A percentile compares a stretch with the other conserved stretches of the same genome.
These are phyloP conservation scores for Corythornis vintsioides DNA, from an alignment of 2,113 vertebrate species.

Conservation along the genomic window DNA sequence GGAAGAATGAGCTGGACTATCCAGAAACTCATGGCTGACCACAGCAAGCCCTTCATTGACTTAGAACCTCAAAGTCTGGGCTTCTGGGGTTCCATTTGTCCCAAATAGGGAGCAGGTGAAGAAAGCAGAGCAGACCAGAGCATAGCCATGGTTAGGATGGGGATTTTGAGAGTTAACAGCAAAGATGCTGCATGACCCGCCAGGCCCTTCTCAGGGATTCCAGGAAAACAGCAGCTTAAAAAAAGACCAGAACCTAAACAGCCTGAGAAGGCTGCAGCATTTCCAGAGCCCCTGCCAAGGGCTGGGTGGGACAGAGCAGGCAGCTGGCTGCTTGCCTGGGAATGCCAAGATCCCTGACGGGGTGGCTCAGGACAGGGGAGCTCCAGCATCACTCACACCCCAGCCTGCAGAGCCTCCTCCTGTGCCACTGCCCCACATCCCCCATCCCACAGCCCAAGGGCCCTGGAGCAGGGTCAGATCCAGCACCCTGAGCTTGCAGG, in stretches of 20 bases:
- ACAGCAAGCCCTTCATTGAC: neutral
- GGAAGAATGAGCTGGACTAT: neutral
- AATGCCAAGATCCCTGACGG: neutral
- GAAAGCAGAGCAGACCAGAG: neutral
- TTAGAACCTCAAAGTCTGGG: neutral
- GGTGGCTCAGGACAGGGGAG: neutral
- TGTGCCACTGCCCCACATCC: neutral
- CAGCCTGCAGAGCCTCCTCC: neutral
- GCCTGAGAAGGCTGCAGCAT: constrained; percentile 11
- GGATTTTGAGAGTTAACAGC: constrained; percentile 16
- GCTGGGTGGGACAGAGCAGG: neutral
- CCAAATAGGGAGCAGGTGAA: neutral
- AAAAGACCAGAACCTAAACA: constrained; percentile 27
- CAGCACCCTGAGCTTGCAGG: neutral
- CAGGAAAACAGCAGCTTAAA: constrained; percentile 24
- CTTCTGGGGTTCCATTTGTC: neutral
- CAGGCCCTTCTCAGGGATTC: constrained; percentile 27
- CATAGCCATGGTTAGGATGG: accelerated
- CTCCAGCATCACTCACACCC: neutral
- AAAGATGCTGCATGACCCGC: neutral
- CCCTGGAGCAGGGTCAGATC: accelerated
- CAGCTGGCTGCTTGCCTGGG: neutral
- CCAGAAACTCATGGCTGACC: neutral
- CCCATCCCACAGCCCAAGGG: neutral
- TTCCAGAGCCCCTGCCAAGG: constrained; percentile 58